Conservation (phyloP, 2,888 invertebrate genomes). For the Rhamnusium bicolor region DNA sequence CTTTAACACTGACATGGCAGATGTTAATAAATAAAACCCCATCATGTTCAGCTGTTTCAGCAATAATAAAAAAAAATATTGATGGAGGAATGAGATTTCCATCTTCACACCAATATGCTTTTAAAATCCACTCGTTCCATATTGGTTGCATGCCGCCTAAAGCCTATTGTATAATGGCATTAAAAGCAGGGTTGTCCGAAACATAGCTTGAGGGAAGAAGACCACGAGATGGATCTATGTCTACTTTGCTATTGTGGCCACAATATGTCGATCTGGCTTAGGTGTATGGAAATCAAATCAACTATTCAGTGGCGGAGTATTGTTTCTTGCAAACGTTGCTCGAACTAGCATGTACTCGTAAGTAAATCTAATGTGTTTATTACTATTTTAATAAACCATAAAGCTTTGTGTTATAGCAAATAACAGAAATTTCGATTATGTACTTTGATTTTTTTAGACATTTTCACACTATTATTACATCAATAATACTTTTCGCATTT, state of each 20-base stretch:
- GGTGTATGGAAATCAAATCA: slow-evolving; percentile 64
- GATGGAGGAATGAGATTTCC: background rate
- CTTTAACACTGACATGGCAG: background rate
- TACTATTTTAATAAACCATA: too few relatives aligned
- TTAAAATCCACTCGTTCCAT: background rate
- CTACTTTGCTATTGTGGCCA: slow-evolving; percentile 61
- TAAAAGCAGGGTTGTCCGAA: slow-evolving; percentile 34
- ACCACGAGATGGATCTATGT: slow-evolving; percentile 5
- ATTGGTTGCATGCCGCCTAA: background rate
- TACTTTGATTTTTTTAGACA: too few relatives aligned
- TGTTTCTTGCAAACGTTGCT: too few relatives aligned
- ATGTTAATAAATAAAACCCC: background rate
- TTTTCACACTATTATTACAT: too few relatives aligned
- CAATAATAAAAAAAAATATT: background rate
- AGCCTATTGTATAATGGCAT: slow-evolving; percentile 46
- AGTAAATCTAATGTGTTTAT: too few relatives aligned
- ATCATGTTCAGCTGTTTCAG: background rate
- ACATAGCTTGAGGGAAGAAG: slow-evolving; percentile 22
- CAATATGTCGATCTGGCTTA: slow-evolving; percentile 62
- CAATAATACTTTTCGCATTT: too few relatives aligned
- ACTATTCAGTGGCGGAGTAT: background rate
- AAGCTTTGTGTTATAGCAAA: too few relatives aligned
- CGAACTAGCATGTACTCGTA: too few relatives aligned
- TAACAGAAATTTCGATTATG: too few relatives aligned
- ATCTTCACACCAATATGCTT: slow-evolving; percentile 21